Base-by-base conservation (phyloP, 92 coral and sea anemone genomes). In the Actinernus sp. region DNA sequence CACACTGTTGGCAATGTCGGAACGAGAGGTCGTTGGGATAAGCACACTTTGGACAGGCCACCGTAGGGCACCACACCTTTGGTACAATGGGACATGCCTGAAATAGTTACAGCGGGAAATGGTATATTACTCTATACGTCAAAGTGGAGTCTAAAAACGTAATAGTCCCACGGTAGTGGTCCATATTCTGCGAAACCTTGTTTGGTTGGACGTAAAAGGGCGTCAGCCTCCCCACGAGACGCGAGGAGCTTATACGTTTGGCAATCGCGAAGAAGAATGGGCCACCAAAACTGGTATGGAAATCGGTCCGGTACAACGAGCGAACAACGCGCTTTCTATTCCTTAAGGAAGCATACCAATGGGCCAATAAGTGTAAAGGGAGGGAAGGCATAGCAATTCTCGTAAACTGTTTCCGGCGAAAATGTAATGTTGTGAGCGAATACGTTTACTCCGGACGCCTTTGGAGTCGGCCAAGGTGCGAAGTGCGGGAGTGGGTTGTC, bases 331-430 rank as follows among this genome's bases (percentile, higher is more conserved):
- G 55, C 77, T 18, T 40, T 33, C 23, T 69, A 68, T 11, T 69
- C 65, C 1, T 30, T 14, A n/a, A 69, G 29, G 25, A 55, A 57
- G 10, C 41, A 21, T 4, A 69, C 31, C 4, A 56, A 16, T 0
- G 64, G 64, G 39, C 85, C 79, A 70, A 78, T 78, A 19, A 69
- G 79, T 14, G 12, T 33, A 21, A 78, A 59, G 3, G 85, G 77
- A 34, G 83, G 84, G 48, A 59, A 69, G 26, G 60, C 85, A 51
- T 27, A 72, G 16, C 29, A 22, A 31, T 43, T 56, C 44, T 69
- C 61, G 19, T 59, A 26, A 2, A 69, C 6, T 18, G 56, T 7
- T 7, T 36, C 14, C 14, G 7, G 8, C 41, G 7, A 7, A 7
- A 5, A 20, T 12, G 74, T 31, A 31, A 29, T 6, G 40, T 25